Evolutionary conservation across 2,797 vertebrate species (phyloP).

Genomic region (Takifugu rubripes): DNA sequence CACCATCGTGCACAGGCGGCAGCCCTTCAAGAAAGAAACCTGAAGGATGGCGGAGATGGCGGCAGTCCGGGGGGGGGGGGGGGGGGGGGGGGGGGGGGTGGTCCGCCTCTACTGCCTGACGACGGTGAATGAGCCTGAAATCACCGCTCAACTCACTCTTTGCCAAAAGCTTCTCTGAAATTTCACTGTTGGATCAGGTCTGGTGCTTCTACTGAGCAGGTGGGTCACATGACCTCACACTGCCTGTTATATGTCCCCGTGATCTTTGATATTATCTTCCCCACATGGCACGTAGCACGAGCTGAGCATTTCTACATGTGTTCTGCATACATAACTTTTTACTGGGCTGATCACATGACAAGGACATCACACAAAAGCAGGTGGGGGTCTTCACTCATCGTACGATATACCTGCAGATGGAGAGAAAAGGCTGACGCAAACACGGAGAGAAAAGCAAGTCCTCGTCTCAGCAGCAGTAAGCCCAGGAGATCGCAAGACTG

Average conservation of each 20-base stretch:
- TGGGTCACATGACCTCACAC: no score
- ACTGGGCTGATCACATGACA: conserved; percentile 42
- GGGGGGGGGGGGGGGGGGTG: no score
- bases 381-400: conserved; percentile 26
- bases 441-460: conserved; percentile 56
- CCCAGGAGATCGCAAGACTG: conserved; percentile 69
- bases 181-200: no score
- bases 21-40: no score
- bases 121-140: no score
- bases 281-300: conserved; percentile 29
- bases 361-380: conserved; percentile 55
- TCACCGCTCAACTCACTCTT: no score
- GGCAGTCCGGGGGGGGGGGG: no score
- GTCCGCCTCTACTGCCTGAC: no score
- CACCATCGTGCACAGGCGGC: no score
- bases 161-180: no score
- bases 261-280: conserved; percentile 41
- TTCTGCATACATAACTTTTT: conserved; percentile 33
- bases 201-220: no score
- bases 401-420: conserved; percentile 12
- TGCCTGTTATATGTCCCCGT: conserved; percentile 27
- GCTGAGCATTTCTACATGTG: conserved; percentile 47
- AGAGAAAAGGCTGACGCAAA: conserved; percentile 43
- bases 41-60: no score
- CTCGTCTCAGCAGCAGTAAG: conserved; percentile 63